These are phyloP conservation scores for Syngnathus scovelli DNA, from an alignment of 2,113 vertebrate species.

Conservation along the genomic window DNA sequence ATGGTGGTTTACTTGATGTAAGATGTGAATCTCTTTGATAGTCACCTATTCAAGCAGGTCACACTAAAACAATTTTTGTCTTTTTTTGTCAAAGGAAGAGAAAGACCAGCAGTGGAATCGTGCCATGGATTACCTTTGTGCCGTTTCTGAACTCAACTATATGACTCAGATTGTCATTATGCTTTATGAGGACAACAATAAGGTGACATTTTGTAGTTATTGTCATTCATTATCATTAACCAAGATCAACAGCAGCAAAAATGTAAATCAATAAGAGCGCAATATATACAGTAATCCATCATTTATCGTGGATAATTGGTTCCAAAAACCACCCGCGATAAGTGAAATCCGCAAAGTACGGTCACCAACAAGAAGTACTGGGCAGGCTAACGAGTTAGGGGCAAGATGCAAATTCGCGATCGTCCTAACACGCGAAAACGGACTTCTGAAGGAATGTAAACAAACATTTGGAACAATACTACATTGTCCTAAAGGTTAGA, in stretches of 20 bases:
- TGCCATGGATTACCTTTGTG: constrained; percentile 94
- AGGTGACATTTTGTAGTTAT: constrained; percentile 63
- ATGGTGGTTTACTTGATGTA: constrained; percentile 91
- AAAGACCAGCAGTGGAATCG: constrained; percentile 96
- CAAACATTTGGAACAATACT: too few species aligned
- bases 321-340: too few species aligned
- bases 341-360: too few species aligned
- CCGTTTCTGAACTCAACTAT: constrained; percentile 98
- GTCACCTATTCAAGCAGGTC: not conserved
- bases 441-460: too few species aligned
- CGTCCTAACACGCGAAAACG: too few species aligned
- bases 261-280: not conserved
- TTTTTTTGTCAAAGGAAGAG: constrained; percentile 75
- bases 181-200: constrained; percentile 98
- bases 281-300: not conserved
- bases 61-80: not conserved
- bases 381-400: too few species aligned
- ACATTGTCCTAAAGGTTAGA: too few species aligned
- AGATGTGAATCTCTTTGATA: constrained; percentile 44
- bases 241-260: not conserved
- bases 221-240: not conserved
- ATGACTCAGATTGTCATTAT: constrained; percentile 99
- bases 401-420: too few species aligned
- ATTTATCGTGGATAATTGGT: too few species aligned
- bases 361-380: too few species aligned